phyloP scores from a whole-genome alignment of 2,888 invertebrate genomes.

The Stenodera caucasica region DNA sequence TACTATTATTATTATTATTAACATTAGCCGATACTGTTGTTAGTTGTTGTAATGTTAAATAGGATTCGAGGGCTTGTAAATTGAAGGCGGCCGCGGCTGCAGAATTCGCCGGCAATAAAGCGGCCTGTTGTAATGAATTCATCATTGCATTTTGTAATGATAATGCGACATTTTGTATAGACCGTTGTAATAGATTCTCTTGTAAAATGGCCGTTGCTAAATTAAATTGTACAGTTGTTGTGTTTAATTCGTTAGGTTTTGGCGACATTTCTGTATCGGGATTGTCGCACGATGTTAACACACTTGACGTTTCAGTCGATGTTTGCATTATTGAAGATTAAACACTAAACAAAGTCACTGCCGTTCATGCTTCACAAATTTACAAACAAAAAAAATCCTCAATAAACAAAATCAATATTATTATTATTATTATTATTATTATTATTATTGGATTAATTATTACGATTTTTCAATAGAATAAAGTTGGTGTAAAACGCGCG shows the following conservation, averaged over 20 bases:
- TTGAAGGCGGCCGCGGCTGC: constrained; percentile 84
- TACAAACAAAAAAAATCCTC: neutral
- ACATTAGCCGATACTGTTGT: constrained; percentile 66
- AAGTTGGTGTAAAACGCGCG: constrained; percentile 56
- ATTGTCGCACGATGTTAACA: constrained; percentile 18
- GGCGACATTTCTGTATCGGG: constrained; percentile 33
- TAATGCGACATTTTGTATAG: constrained; percentile 73
- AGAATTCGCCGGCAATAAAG: constrained; percentile 77
- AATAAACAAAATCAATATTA: too few species aligned
- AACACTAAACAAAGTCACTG: constrained; percentile 15
- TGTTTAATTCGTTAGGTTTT: constrained; percentile 32
- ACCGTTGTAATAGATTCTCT: constrained; percentile 63
- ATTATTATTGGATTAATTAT: constrained; percentile 1
- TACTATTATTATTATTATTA: constrained; percentile 57
- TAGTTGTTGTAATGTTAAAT: constrained; percentile 79
- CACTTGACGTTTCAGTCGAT: constrained; percentile 23
- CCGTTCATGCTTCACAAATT: neutral
- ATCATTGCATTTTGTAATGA: constrained; percentile 84
- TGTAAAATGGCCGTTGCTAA: constrained; percentile 63
- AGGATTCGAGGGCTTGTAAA: constrained; percentile 83
- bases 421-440: too few species aligned
- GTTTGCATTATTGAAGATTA: constrained; percentile 34
- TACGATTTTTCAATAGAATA: constrained; percentile 4
- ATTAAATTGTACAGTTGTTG: constrained; percentile 38
- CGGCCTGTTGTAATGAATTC: constrained; percentile 81